These are phyloP conservation scores for Staurois parvus DNA, from an alignment of 2,797 vertebrate genomes.

Conservation along the genomic window DNA sequence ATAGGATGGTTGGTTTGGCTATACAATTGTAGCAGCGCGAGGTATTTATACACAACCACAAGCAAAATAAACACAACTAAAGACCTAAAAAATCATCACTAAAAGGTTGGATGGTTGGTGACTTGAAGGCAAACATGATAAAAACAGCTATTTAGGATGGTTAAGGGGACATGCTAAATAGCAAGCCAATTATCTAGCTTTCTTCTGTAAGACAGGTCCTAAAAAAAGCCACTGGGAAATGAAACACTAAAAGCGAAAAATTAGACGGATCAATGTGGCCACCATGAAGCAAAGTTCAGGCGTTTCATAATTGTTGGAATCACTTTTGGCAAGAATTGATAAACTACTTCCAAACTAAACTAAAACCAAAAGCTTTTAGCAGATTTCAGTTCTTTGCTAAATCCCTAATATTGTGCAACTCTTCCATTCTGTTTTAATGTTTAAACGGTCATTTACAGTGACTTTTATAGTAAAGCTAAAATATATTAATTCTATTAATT, in stretches of 20 bases:
- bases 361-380: conserved; percentile 46
- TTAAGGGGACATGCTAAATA: conserved; percentile 49
- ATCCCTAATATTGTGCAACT: conserved; percentile 6
- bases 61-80: too few relatives aligned
- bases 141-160: neutral
- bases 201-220: conserved; percentile 42
- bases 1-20: too few relatives aligned
- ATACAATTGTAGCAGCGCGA: too few relatives aligned
- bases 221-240: conserved; percentile 59
- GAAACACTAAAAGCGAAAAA: conserved; percentile 48
- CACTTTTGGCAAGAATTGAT: conserved; percentile 46
- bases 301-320: conserved; percentile 56
- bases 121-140: too few relatives aligned
- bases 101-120: too few relatives aligned
- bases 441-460: neutral
- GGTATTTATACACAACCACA: too few relatives aligned
- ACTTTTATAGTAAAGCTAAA: too few relatives aligned
- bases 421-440: conserved; percentile 20
- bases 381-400: conserved; percentile 33
- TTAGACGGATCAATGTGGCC: conserved; percentile 55
- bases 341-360: conserved; percentile 53
- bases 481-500: too few relatives aligned
- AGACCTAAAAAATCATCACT: too few relatives aligned
- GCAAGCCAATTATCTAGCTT: conserved; percentile 54
- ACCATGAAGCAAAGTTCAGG: conserved; percentile 60